Evolutionary conservation across 1,140 invertebrate species (phyloP), one percentile per base, ranked within the genome.

Genomic region (Drosophila pseudoananassae): DNA sequence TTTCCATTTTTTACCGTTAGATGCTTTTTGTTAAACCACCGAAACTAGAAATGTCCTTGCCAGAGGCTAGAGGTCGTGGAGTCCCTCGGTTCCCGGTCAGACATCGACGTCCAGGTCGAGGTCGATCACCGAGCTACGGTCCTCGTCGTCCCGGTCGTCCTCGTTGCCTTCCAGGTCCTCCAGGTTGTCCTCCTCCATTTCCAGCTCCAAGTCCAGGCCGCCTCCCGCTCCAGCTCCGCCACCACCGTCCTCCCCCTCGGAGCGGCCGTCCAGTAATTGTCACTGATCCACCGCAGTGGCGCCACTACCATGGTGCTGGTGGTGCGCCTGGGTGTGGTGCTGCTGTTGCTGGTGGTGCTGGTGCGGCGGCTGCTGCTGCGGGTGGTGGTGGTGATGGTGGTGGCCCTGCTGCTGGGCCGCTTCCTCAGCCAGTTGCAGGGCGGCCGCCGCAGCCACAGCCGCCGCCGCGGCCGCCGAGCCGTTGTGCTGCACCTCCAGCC

Each of bases 401-500:
- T 8, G 43, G 1, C 14, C n/a, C 12, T 60, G 58, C 60, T 71
- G 56, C 33, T 78, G 82, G 7, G 81, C 56, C 12, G 81, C 31
- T 29, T 85, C 81, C 54, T 85, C 82, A 1, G 82, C 78, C 12
- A 83, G 54, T 14, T 87, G 57, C 1, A 79, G 46, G 3, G 77
- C 78, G 4, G 78, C 72, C 12, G 78, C 78, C 4, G 78, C 72
- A n/a, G 78, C 77, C 8, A 82, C 74, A 17, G 78, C 79, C 15
- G 80, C 80, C 1, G 84, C 40, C 79, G 47, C 79, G 84, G 46
- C 90, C 7, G 43, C 43, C 17, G 43, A 17, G 1, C 43, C 90
- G 50, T 91, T 91, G 14, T 91, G 90, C 91, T 96, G 95, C 47
- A 96, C 95, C 91, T 98, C 97, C 25, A 98, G 93, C 1, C 97